Percentiles rank a stretch among this genome's conserved stretches.
Conservation (phyloP, 2,113 vertebrate species). For the Craseonycteris thonglongyai region DNA sequence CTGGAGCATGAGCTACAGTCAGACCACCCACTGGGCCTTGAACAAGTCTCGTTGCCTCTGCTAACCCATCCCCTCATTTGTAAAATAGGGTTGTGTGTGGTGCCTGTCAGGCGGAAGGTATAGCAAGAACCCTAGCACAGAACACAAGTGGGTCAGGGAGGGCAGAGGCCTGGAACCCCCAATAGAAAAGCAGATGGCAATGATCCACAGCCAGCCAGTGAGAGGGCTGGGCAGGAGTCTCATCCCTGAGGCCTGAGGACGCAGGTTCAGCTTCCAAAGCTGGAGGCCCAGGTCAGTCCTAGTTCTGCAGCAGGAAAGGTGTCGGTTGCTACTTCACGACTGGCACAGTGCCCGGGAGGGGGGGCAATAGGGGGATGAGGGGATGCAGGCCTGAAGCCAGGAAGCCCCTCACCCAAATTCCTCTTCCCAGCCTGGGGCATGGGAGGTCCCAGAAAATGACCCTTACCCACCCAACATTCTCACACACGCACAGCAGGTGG, state of each 20-base stretch:
- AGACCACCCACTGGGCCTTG: not conserved
- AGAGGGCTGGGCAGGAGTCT: too few species aligned
- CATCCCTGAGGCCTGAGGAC: not conserved
- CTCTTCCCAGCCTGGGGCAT: accelerated
- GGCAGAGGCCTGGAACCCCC: not conserved
- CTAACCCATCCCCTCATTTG: not conserved
- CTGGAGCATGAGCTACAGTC: not conserved
- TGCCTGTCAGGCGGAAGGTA: not conserved
- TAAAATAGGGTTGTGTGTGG: not conserved
- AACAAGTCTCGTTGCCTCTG: not conserved
- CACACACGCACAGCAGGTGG: not conserved
- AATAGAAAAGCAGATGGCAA: not conserved
- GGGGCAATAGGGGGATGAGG: too few species aligned
- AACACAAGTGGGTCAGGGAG: not conserved
- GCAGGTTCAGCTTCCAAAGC: too few species aligned
- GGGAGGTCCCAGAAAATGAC: not conserved
- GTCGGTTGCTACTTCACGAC: not conserved
- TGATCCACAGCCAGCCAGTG: not conserved
- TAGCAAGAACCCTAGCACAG: not conserved
- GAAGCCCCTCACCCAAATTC: not conserved
- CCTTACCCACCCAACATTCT: not conserved
- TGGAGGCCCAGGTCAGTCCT: not conserved
- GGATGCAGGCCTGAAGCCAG: not conserved
- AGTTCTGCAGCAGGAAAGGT: not conserved
- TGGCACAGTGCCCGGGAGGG: not conserved